Base-by-base conservation (phyloP, 1,140 invertebrate genomes). In the Formica selysi region DNA sequence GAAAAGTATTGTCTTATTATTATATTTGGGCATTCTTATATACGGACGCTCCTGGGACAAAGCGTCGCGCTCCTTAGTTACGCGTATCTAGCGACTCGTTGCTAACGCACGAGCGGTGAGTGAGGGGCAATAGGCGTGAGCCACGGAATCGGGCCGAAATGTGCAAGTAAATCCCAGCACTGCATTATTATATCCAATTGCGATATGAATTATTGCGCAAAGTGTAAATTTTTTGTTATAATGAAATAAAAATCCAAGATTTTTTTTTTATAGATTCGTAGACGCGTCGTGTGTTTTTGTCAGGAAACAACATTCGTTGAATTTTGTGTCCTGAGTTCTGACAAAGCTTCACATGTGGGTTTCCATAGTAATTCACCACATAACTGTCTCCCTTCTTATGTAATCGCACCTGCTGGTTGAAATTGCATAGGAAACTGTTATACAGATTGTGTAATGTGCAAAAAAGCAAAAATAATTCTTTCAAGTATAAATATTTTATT, bases 321-420 rank as follows among this genome's bases (percentile, higher is more conserved):
- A 59, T 51, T 86, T 81, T 22, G 16, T 13, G 13, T 13, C 3
- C 13, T 51, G 22, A 16, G 38, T 2, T 8, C 13, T 64, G 41
- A 51, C 11, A 62, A 78, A 59, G 7, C 68, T 68, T 76, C 22
- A 59, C 41, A 32, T n/a, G 48, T 85, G 26, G 62, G 89, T 90
- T 90, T 87, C 89, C 88, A 90, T 90, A 85, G 88, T 38, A 54
- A 90, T 90, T 76, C 51, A 32, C 44, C 78, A 29, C 13, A 61
- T 86, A 48, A 67, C n/a, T 51, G 13, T 62, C 22, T 51, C 48
- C 76, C 70, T 57, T 38, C 59, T 26, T 3, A 8, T 29, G 29
- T 11, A 54, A 51, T 44, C 13, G 59, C 87, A 89, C 59, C 87
- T 89, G 88, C n/a, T 70, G 65, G 13, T 65, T 38, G 2, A 6